phyloP scores from a whole-genome alignment of 1,140 invertebrate species.

The Nebria ingens region DNA sequence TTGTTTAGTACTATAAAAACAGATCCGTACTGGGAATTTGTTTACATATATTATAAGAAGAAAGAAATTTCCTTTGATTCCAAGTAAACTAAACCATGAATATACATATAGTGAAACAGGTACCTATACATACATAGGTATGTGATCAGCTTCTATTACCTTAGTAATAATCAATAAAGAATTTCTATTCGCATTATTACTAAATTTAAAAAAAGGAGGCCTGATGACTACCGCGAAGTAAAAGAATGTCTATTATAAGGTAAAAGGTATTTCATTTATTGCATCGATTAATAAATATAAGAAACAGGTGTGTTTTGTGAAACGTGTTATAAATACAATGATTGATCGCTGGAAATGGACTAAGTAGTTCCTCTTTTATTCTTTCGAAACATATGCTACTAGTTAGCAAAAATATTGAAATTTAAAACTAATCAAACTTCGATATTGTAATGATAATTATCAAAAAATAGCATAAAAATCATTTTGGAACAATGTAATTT shows the following conservation, averaged over 20 bases:
- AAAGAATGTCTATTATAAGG: conserved; percentile 2
- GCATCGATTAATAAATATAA: conserved; percentile 7
- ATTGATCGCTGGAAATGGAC: background rate
- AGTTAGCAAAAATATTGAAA: background rate
- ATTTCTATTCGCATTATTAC: background rate
- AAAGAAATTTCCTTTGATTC: background rate
- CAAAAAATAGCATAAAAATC: background rate
- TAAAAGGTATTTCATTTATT: background rate
- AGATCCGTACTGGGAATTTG: too few species aligned
- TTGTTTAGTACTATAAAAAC: too few species aligned
- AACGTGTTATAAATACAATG: conserved; percentile 3
- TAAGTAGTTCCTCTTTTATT: too few species aligned
- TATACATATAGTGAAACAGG: too few species aligned
- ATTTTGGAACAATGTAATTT: background rate
- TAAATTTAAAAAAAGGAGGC: background rate
- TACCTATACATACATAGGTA: too few species aligned
- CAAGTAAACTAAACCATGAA: background rate
- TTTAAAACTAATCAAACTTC: conserved; percentile 1
- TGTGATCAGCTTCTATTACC: too few species aligned
- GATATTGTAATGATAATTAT: background rate
- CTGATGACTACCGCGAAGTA: too few species aligned
- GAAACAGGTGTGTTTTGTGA: background rate
- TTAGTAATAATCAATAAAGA: conserved; percentile 4
- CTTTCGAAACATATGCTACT: too few species aligned
- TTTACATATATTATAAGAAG: too few species aligned